Conservation (phyloP, 1,140 invertebrate genomes). For the Oryzaephilus surinamensis region DNA sequence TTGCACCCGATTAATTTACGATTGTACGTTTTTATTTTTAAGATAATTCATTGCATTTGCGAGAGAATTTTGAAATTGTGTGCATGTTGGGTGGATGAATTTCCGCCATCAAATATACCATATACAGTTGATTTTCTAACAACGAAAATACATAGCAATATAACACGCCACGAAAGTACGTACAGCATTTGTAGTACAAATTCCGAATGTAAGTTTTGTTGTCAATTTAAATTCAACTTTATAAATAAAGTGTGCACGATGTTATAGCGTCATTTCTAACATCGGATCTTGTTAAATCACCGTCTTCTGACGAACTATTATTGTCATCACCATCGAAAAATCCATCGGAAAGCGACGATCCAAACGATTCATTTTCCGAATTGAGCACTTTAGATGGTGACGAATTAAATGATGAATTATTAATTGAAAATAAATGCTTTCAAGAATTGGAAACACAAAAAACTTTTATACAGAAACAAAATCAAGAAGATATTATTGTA, state of each 20-base stretch:
- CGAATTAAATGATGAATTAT: slow-evolving; percentile 23
- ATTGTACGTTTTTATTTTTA: slow-evolving; percentile 26
- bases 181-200: slow-evolving; percentile 24
- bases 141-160: slow-evolving; percentile 17
- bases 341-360: slow-evolving; percentile 23
- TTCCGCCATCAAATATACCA: slow-evolving; percentile 32
- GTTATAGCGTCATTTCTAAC: slow-evolving; percentile 18
- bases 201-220: slow-evolving; percentile 22
- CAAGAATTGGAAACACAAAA: slow-evolving; percentile 30
- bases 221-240: neutral
- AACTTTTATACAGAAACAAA: slow-evolving; percentile 21
- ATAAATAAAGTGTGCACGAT: neutral
- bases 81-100: slow-evolving; percentile 43
- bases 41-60: slow-evolving; percentile 67
- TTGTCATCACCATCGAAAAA: slow-evolving; percentile 24
- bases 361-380: slow-evolving; percentile 21
- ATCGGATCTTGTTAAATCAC: slow-evolving; percentile 11
- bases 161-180: slow-evolving; percentile 25
- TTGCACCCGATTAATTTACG: neutral
- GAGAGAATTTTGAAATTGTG: slow-evolving; percentile 64
- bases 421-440: slow-evolving; percentile 31
- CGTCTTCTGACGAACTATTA: slow-evolving; percentile 17
- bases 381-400: slow-evolving; percentile 27
- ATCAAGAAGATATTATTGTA: slow-evolving; percentile 15
- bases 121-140: slow-evolving; percentile 39